These are phyloP conservation scores for Enchytraeus crypticus DNA, from an alignment of 2,888 invertebrate species.

Conservation along the genomic window DNA sequence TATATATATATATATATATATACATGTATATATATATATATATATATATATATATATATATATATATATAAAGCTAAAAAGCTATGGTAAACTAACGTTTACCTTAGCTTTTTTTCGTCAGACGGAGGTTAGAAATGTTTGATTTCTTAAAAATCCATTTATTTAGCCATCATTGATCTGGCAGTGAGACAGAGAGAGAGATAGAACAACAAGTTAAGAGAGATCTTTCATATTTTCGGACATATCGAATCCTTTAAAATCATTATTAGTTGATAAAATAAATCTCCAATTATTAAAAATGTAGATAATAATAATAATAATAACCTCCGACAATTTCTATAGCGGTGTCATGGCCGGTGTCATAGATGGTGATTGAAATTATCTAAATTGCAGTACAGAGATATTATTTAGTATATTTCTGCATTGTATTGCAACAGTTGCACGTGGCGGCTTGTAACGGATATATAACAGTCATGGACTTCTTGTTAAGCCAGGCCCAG, in stretches of 20 bases:
- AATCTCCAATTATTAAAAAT: not conserved
- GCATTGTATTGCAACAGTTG: no score
- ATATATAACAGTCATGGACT: not conserved
- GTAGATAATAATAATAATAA: no score
- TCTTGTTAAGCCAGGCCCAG: not conserved
- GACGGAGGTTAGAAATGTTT: no score
- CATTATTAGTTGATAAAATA: not conserved
- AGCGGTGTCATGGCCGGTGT: no score
- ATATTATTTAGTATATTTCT: no score
- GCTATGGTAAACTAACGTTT: no score
- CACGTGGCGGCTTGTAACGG: not conserved
- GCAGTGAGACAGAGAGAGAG: no score
- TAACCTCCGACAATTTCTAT: no score
- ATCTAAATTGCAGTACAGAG: no score
- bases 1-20: not conserved
- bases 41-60: conserved; percentile 3
- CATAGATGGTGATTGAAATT: no score
- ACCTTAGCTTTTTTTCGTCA: no score
- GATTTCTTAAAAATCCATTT: not conserved
- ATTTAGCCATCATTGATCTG: not conserved
- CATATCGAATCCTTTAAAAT: not conserved
- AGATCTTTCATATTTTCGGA: not conserved
- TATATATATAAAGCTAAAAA: not conserved
- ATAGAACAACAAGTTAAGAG: no score
- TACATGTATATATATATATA: not conserved